Conservation (phyloP, 2,797 vertebrate genomes). For the Danio kyathit region DNA sequence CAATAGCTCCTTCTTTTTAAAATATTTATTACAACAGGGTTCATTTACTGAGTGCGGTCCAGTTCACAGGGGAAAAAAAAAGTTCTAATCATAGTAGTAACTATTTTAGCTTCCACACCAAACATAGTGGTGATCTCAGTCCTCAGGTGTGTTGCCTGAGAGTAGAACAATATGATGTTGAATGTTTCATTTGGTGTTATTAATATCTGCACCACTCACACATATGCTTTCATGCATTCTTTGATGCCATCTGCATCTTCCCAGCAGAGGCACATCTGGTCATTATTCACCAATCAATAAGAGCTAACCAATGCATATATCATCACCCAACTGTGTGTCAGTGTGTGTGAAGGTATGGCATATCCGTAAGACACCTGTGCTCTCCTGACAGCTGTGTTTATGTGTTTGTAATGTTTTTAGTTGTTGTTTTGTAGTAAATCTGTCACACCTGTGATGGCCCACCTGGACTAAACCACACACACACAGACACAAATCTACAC, state of each 20-base stretch:
- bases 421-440: conserved; percentile 52
- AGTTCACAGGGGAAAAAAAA: no score
- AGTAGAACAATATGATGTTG: conserved; percentile 7
- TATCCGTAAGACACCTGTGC: conserved; percentile 25
- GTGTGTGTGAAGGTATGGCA: conserved; percentile 45
- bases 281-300: conserved; percentile 43
- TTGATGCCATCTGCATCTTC: conserved; percentile 18
- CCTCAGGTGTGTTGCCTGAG: conserved; percentile 11
- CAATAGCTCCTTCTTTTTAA: no score
- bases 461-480: conserved; percentile 52
- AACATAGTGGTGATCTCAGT: background rate
- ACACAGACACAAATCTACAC: background rate
- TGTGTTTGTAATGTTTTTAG: conserved; percentile 45
- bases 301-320: conserved; percentile 22
- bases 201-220: conserved; percentile 26
- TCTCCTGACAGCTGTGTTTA: conserved; percentile 46
- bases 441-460: conserved; percentile 70
- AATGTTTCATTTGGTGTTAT: conserved; percentile 34
- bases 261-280: conserved; percentile 36
- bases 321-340: background rate
- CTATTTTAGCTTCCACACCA: no score
- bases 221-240: background rate
- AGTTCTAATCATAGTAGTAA: no score
- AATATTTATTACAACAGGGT: no score
- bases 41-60: no score